phyloP scores from a whole-genome alignment of 2,797 vertebrate species.

The Crocodylus rhombifer region DNA sequence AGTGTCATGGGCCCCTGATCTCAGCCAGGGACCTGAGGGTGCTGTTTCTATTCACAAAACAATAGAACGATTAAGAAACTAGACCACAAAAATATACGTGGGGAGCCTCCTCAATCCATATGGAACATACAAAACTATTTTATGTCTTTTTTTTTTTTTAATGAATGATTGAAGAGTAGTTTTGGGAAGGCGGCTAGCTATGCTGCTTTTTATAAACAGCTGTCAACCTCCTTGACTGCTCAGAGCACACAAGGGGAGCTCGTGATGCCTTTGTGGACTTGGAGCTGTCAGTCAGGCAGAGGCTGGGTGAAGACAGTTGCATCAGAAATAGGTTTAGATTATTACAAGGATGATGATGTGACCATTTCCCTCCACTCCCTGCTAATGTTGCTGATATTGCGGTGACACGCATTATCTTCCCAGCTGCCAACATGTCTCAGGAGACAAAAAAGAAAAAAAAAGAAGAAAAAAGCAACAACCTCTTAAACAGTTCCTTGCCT shows the following conservation, averaged over 20 bases:
- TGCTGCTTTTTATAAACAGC: conserved; percentile 37
- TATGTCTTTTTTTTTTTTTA: neutral
- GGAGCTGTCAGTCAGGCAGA: conserved; percentile 61
- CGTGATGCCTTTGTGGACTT: conserved; percentile 19
- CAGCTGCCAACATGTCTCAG: conserved; percentile 34
- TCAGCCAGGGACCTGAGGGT: neutral
- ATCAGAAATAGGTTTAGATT: conserved; percentile 59
- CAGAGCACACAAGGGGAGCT: neutral
- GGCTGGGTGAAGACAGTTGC: conserved; percentile 10
- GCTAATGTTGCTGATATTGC: conserved; percentile 52
- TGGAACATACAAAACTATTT: neutral
- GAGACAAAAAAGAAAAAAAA: neutral
- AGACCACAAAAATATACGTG: neutral
- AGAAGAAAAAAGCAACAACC: neutral
- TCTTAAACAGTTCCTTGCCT: neutral
- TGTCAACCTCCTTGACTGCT: conserved; percentile 31
- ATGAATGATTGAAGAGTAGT: conserved; percentile 15
- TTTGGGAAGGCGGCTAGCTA: neutral
- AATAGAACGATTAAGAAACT: neutral
- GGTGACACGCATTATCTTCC: conserved; percentile 55
- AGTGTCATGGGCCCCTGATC: accelerated
- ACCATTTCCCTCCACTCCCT: conserved; percentile 28
- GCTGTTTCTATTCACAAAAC: neutral
- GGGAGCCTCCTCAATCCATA: neutral
- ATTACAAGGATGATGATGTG: conserved; percentile 43